Conservation (phyloP, 2,888 invertebrate species). For the Heliconius sara region DNA sequence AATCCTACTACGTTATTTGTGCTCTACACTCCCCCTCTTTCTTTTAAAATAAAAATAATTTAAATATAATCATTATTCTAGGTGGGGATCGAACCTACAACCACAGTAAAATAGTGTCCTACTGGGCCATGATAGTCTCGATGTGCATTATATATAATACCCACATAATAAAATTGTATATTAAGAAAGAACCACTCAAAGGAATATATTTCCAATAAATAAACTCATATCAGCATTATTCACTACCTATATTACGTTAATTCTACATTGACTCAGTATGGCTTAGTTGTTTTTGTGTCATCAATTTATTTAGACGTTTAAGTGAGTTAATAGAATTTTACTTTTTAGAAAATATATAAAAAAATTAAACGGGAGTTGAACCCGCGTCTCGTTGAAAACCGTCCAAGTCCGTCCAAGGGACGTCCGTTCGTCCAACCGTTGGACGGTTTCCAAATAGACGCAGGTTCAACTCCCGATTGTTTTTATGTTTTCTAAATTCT, state of each 20-base stretch:
- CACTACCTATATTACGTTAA: slow-evolving; percentile 10
- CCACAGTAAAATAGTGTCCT: too few species aligned
- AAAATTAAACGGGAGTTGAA: too few species aligned
- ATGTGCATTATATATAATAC: not conserved
- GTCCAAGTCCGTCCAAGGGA: too few species aligned
- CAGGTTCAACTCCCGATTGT: too few species aligned
- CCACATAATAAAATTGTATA: not conserved
- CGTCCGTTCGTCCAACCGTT: too few species aligned
- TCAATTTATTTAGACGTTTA: slow-evolving; percentile 20
- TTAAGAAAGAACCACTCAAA: not conserved
- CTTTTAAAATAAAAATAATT: too few species aligned
- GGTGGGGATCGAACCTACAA: not conserved
- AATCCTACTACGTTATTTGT: too few species aligned
- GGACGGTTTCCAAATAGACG: too few species aligned
- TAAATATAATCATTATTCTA: not conserved
- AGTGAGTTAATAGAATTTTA: not conserved
- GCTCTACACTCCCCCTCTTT: too few species aligned
- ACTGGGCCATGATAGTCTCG: too few species aligned
- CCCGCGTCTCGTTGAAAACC: too few species aligned
- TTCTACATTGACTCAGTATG: slow-evolving; percentile 13
- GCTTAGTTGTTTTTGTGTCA: slow-evolving; percentile 17
- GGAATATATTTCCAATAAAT: slow-evolving; percentile 5
- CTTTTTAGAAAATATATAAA: not conserved
- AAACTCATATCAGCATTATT: slow-evolving; percentile 20
- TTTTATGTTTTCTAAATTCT: too few species aligned